Conservation (phyloP, 2,113 vertebrate genomes). For the Mugil cephalus region DNA sequence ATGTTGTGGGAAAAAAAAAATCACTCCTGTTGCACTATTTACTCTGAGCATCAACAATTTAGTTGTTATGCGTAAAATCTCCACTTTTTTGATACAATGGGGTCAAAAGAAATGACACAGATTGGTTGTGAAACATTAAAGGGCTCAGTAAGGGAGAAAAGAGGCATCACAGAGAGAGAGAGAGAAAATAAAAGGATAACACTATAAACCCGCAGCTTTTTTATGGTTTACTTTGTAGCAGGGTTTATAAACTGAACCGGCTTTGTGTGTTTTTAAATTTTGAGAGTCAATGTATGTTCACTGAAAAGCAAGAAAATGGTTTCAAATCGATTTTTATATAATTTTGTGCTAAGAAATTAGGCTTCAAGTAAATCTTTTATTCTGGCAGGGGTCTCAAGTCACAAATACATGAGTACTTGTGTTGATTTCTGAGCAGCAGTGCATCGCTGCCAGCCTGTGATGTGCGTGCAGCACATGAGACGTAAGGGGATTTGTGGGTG, state of each 20-base stretch:
- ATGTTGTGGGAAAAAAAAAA: too few species aligned
- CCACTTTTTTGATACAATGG: background rate
- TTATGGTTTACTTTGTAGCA: too few species aligned
- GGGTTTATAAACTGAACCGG: too few species aligned
- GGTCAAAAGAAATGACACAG: background rate
- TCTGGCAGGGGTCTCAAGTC: conserved; percentile 23
- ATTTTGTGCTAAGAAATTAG: conserved; percentile 27
- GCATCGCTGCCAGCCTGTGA: background rate
- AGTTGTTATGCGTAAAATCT: background rate
- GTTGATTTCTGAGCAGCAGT: conserved; percentile 15
- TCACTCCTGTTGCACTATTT: background rate
- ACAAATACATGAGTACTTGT: conserved; percentile 8
- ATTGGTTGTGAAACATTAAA: background rate
- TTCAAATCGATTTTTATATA: conserved; percentile 3
- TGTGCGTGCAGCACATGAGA: background rate
- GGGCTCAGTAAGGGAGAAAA: background rate
- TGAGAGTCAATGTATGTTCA: background rate
- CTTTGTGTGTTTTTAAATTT: too few species aligned
- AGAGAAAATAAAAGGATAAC: background rate
- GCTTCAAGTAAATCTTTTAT: conserved; percentile 35
- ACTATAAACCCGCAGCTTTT: too few species aligned
- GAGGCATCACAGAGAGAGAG: too few species aligned
- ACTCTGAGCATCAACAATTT: background rate
- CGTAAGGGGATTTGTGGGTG: conserved; percentile 21
- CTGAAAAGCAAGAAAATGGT: background rate